Percentiles rank a stretch among this genome's conserved stretches.
Evolutionary conservation across 2,888 invertebrate species (phyloP).

Genomic region (Caenorhabditis auriculariae): DNA sequence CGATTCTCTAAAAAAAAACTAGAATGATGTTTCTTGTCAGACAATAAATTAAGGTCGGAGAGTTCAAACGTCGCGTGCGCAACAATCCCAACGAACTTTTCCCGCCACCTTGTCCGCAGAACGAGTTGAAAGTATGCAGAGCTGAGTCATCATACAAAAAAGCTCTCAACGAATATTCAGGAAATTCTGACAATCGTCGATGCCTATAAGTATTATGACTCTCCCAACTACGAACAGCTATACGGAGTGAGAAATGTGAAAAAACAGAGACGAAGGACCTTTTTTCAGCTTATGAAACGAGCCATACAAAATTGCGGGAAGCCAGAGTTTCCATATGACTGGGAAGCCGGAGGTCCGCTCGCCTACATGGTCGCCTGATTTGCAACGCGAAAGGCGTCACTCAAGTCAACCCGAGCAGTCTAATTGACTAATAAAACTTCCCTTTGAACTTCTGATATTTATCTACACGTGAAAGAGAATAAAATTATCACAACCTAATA

Average conservation of each 20-base stretch:
- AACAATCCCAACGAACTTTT: slow-evolving; percentile 40
- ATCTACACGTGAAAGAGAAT: no score
- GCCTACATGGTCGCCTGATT: no score
- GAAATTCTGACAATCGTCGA: slow-evolving; percentile 38
- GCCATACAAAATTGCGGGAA: slow-evolving; percentile 29
- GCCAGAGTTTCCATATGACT: slow-evolving; percentile 47
- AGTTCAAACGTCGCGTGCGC: slow-evolving; percentile 37
- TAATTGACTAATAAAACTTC: no score
- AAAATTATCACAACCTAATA: no score
- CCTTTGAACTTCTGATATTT: no score
- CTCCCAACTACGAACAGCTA: slow-evolving; percentile 35
- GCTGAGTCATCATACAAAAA: background rate
- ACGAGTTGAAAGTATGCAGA: slow-evolving; percentile 3
- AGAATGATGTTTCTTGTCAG: no score
- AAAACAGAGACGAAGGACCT: background rate
- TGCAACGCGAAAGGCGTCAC: no score
- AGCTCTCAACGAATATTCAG: slow-evolving; percentile 10
- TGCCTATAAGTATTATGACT: slow-evolving; percentile 42
- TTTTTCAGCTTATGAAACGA: slow-evolving; percentile 27
- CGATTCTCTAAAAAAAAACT: no score
- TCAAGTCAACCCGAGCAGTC: no score
- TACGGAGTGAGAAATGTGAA: slow-evolving; percentile 12
- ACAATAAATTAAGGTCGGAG: no score
- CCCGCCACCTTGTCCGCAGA: slow-evolving; percentile 27
- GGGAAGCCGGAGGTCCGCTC: slow-evolving; percentile 33